Evolutionary conservation across 2,113 vertebrate genomes (phyloP).

Genomic region (Ochotona curzoniae): DNA sequence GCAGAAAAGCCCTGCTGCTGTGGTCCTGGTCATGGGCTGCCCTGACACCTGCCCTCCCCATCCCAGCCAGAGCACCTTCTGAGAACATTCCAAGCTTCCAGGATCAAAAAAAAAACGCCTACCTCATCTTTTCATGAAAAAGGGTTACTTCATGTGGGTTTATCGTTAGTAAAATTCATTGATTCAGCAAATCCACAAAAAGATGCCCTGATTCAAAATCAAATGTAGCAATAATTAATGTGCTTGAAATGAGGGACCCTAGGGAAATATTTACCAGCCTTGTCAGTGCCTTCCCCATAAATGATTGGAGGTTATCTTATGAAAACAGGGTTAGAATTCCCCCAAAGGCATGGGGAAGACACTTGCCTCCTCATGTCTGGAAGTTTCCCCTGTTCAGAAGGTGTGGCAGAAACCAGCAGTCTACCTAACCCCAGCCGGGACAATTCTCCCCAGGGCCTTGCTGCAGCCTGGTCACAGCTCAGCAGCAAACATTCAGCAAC

Average conservation of each 20-base stretch:
- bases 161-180: conserved; percentile 64
- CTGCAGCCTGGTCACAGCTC: background rate
- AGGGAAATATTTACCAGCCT: background rate
- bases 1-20: background rate
- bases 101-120: conserved; percentile 43
- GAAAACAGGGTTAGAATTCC: background rate
- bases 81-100: conserved; percentile 14
- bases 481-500: too few species aligned
- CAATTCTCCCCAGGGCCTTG: background rate
- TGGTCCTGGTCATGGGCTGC: rapidly evolving
- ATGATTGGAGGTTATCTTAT: background rate
- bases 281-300: background rate
- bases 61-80: background rate
- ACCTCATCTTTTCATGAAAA: conserved; percentile 48
- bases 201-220: conserved; percentile 59
- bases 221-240: conserved; percentile 58
- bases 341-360: background rate
- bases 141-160: conserved; percentile 46
- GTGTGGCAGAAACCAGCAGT: background rate
- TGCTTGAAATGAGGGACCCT: background rate
- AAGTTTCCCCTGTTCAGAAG: background rate
- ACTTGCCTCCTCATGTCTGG: background rate
- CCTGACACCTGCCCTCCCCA: background rate
- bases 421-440: background rate
- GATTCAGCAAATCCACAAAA: conserved; percentile 71